These are phyloP conservation scores for Therioaphis trifolii DNA, from an alignment of 2,888 invertebrate genomes.

Conservation along the genomic window DNA sequence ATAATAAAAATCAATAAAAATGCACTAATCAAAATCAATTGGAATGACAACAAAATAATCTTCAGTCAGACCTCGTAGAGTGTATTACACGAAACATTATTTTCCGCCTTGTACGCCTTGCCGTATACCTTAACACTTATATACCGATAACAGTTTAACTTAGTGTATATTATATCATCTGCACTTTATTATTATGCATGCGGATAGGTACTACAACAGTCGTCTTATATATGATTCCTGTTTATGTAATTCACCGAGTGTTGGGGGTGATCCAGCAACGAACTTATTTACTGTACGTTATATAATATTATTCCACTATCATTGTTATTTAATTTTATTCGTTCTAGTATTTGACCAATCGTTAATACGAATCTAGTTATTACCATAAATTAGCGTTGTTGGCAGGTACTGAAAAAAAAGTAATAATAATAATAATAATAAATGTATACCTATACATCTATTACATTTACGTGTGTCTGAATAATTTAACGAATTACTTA, in stretches of 20 bases:
- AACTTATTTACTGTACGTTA: constrained; percentile 9
- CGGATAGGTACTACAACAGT: no score
- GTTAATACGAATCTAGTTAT: constrained; percentile 57
- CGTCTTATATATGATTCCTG: not conserved
- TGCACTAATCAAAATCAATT: constrained; percentile 24
- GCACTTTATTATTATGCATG: not conserved
- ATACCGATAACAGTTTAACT: not conserved
- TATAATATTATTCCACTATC: constrained; percentile 35
- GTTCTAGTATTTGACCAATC: constrained; percentile 50
- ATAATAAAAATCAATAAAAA: not conserved
- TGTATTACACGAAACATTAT: not conserved
- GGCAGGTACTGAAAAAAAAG: constrained; percentile 33
- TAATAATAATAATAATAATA: constrained; percentile 6
- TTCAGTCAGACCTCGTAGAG: no score
- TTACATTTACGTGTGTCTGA: constrained; percentile 47
- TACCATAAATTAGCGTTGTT: constrained; percentile 57
- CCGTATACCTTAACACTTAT: no score
- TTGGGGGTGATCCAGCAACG: constrained; percentile 8
- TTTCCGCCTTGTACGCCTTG: not conserved
- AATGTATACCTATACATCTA: not conserved
- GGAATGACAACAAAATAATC: no score
- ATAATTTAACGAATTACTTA: constrained; percentile 56
- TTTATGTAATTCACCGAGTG: constrained; percentile 19
- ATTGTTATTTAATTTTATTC: constrained; percentile 49
- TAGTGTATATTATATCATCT: not conserved